Evolutionary conservation across 1,140 invertebrate genomes (phyloP).

Genomic region (Armadillidium nasatum): DNA sequence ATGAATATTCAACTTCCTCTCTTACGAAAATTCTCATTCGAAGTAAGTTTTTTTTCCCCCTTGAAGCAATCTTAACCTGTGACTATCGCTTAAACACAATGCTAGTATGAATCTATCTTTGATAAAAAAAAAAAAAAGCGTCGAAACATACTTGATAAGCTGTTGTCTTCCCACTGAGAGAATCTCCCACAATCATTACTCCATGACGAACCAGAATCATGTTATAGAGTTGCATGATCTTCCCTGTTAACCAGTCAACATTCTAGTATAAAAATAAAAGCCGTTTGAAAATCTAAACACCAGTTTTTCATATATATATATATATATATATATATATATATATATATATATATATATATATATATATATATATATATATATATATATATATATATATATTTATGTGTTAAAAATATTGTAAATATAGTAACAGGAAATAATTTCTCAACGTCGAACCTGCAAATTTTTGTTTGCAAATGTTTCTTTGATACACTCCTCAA

Average conservation of each 20-base stretch:
- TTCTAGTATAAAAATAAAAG: slow-evolving; percentile 30
- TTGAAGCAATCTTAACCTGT: no score
- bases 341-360: slow-evolving; percentile 2
- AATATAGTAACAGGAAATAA: not conserved
- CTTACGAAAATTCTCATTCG: no score
- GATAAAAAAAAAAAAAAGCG: not conserved
- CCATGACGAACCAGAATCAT: slow-evolving; percentile 58
- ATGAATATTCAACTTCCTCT: no score
- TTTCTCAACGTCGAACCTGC: slow-evolving; percentile 47
- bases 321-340: slow-evolving; percentile 2
- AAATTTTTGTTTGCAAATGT: slow-evolving; percentile 53
- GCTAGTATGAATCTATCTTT: no score
- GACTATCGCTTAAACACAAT: no score
- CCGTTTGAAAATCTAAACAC: no score
- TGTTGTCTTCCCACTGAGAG: slow-evolving; percentile 52
- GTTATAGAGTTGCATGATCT: slow-evolving; percentile 53
- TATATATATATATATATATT: slow-evolving; percentile 18
- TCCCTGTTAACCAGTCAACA: slow-evolving; percentile 41
- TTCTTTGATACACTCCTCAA: slow-evolving; percentile 45
- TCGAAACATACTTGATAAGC: slow-evolving; percentile 49
- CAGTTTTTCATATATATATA: no score
- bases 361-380: slow-evolving; percentile 19
- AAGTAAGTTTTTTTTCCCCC: no score
- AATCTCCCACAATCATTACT: slow-evolving; percentile 57
- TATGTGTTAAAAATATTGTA: not conserved